Percentiles rank a stretch among this genome's conserved stretches.
Conservation (phyloP, 1,140 invertebrate species). For the Oryzaephilus surinamensis region DNA sequence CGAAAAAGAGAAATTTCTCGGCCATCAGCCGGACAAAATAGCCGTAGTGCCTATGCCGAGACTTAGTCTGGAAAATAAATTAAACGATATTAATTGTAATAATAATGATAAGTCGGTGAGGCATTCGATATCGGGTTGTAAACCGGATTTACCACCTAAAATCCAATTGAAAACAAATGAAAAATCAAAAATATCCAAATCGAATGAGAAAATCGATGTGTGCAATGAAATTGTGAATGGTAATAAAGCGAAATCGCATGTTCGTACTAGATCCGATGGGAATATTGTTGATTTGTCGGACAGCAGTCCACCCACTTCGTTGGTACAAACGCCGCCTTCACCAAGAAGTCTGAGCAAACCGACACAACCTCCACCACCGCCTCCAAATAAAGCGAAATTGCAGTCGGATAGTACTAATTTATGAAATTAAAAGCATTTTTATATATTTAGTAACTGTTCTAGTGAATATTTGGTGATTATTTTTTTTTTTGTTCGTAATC, state of each 20-base stretch:
- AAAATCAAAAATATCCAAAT: too few relatives aligned
- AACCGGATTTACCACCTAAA: constrained; percentile 15
- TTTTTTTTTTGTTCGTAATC: too few relatives aligned
- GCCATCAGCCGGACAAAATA: constrained; percentile 23
- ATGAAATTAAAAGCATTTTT: constrained; percentile 9
- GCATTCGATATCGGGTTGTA: constrained; percentile 11
- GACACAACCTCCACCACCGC: constrained; percentile 33
- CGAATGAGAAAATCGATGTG: constrained; percentile 15
- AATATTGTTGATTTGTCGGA: constrained; percentile 25
- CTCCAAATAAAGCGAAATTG: constrained; percentile 22
- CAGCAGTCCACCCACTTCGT: not conserved
- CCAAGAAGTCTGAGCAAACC: constrained; percentile 31
- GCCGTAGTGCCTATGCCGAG: constrained; percentile 22
- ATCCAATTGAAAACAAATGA: constrained; percentile 6
- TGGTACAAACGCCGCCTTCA: constrained; percentile 24
- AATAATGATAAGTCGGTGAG: constrained; percentile 1
- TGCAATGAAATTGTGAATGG: constrained; percentile 17
- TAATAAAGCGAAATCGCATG: constrained; percentile 26
- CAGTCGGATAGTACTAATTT: constrained; percentile 29
- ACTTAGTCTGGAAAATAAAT: not conserved
- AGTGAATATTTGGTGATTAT: too few relatives aligned
- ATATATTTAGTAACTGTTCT: too few relatives aligned
- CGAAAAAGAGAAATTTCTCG: constrained; percentile 33
- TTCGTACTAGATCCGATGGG: constrained; percentile 31
- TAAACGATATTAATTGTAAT: not conserved